Base-by-base conservation (phyloP, 2,888 invertebrate genomes). In the Leptinotarsa rubiginosa region DNA sequence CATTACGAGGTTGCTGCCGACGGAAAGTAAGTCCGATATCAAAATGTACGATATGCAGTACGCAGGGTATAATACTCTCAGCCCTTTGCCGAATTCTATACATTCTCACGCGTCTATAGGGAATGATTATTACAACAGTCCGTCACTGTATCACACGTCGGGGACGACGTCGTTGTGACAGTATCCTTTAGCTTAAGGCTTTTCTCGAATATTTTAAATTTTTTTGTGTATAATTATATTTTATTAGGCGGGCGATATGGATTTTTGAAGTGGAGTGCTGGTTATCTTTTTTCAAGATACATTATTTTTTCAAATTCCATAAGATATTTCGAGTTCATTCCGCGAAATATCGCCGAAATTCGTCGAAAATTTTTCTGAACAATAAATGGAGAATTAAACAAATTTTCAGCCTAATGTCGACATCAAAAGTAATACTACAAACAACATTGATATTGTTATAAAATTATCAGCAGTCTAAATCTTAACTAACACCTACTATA, bases 101-200 rank as follows among this genome's bases (percentile, higher is more conserved):
- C 92, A 92, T 81, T 88, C 90, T 81, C 87, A 88, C 71, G 79
- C 87, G 15, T 80, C 88, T 20, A 81, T 91, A 85, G 92, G 93
- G 79, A 91, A 92, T 84, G 94, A 95, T 88, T 93, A 94, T 87
- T 95, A 96, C 89, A 95, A 96, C 89, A 95, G 94, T 90, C 93
- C 94, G 83, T 91, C 94, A 84, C 90, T 95, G 86, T 95, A 96
- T 88, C 94, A 92, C 86, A 87, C 92, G 76, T 88, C 92, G 77
- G 91, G 92, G 72, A 93, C 95, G 86, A 93, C 95, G 87, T 94
- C 94, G 88, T 96, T 96, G 95, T 96, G 96, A 96, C 96, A 96
- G 90, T 96, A 96, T 87, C 95, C 96, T 83, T 90, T 95, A 90
- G 95, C 95, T 91, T 96, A 95, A 94, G 80, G 68, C 69, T 67